These are phyloP conservation scores for Penaeus monodon DNA, from an alignment of 2,888 invertebrate genomes.

Conservation along the genomic window DNA sequence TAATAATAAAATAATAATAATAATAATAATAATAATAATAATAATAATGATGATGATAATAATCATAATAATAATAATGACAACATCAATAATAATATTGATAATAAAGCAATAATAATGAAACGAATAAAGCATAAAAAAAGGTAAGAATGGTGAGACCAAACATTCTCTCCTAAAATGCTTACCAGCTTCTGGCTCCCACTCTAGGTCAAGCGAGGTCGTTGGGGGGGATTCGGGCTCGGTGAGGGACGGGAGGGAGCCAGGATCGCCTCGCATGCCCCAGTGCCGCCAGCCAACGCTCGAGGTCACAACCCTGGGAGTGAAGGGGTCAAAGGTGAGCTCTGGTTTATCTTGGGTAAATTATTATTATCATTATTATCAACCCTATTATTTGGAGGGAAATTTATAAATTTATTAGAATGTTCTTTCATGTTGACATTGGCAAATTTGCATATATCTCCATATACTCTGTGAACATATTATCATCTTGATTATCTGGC, in stretches of 20 bases:
- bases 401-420: too few relatives aligned
- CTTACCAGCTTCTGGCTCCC: slow-evolving; percentile 52
- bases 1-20: too few relatives aligned
- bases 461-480: too few relatives aligned
- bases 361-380: too few relatives aligned
- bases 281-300: slow-evolving; percentile 11
- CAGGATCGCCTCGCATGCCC: slow-evolving; percentile 2
- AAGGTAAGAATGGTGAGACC: background rate
- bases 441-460: too few relatives aligned
- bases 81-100: too few relatives aligned
- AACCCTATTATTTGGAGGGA: too few relatives aligned
- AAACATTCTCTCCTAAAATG: background rate
- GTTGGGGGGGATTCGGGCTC: slow-evolving; percentile 47
- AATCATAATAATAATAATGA: too few relatives aligned
- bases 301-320: slow-evolving; percentile 4
- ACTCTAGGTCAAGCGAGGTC: slow-evolving; percentile 44
- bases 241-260: slow-evolving; percentile 43
- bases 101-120: background rate
- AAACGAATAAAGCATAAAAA: background rate
- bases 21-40: too few relatives aligned
- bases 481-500: too few relatives aligned
- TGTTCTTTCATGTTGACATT: too few relatives aligned
- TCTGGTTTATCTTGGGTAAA: background rate
- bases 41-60: too few relatives aligned
- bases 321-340: background rate